Percentiles rank a stretch among this genome's conserved stretches.
Evolutionary conservation across 2,888 invertebrate genomes (phyloP).

Genomic region (Pachydiplax longipennis): DNA sequence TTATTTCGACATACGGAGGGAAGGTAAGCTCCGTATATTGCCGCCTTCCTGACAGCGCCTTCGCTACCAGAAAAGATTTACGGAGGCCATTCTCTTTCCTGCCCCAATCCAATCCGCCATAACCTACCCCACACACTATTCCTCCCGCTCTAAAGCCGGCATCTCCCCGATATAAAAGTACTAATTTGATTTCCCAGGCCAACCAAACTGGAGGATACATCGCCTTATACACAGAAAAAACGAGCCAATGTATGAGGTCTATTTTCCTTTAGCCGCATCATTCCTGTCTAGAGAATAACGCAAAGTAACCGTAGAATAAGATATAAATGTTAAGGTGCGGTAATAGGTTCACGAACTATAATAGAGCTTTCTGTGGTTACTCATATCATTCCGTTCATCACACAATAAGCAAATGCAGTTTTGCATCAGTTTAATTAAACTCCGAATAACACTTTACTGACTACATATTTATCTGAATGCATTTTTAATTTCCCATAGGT

Average conservation of each 20-base stretch:
- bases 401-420: too few species aligned
- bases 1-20: constrained; percentile 9
- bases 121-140: neutral
- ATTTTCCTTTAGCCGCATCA: neutral
- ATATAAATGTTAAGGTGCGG: neutral
- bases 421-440: too few species aligned
- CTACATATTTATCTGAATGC: too few species aligned
- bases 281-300: neutral
- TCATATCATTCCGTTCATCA: too few species aligned
- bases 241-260: neutral
- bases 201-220: neutral
- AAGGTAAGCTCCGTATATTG: constrained; percentile 8
- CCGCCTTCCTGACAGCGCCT: constrained; percentile 16
- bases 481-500: too few species aligned
- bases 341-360: too few species aligned
- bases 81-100: neutral
- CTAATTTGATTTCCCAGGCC: constrained; percentile 36
- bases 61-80: constrained; percentile 33
- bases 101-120: neutral
- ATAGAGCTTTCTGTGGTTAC: too few species aligned
- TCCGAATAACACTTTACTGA: too few species aligned
- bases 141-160: neutral
- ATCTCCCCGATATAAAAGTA: constrained; percentile 11
- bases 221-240: neutral
- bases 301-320: neutral